These are phyloP conservation scores for Opisthograptis luteolata DNA, from an alignment of 2,888 invertebrate species.

Conservation along the genomic window DNA sequence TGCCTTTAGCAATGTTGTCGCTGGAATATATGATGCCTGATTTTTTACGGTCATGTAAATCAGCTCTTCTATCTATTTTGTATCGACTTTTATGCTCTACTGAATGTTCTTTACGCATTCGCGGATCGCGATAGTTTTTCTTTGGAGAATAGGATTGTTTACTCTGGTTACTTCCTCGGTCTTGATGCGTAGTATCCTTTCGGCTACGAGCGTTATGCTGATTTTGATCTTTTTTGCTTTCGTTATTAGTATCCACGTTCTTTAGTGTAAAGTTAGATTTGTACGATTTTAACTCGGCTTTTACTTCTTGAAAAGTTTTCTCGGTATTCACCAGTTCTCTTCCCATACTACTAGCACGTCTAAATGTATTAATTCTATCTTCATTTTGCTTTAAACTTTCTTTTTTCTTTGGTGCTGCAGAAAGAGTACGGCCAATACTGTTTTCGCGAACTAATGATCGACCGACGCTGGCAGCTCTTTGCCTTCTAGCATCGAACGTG, in stretches of 20 bases:
- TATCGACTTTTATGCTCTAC: conserved; percentile 42
- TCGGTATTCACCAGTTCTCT: conserved; percentile 45
- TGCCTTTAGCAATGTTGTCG: conserved; percentile 72
- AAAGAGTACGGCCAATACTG: conserved; percentile 34
- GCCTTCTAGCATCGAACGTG: conserved; percentile 57
- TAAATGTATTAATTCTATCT: conserved; percentile 45
- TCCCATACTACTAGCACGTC: conserved; percentile 70
- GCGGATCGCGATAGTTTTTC: conserved; percentile 66
- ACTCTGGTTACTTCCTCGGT: conserved; percentile 21
- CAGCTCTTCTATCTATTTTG: conserved; percentile 37
- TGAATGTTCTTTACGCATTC: conserved; percentile 52
- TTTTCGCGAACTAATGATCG: conserved; percentile 49
- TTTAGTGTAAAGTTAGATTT: conserved; percentile 34
- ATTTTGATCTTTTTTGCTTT: conserved; percentile 21
- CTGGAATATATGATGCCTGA: conserved; percentile 72
- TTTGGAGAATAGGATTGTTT: conserved; percentile 52
- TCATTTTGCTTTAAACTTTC: conserved; percentile 21
- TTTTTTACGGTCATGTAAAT: conserved; percentile 31
- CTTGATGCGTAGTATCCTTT: conserved; percentile 40
- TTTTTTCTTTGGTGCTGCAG: conserved; percentile 6
- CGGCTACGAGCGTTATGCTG: conserved; percentile 32
- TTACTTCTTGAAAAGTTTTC: conserved; percentile 64
- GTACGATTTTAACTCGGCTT: conserved; percentile 66
- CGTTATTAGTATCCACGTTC: conserved; percentile 17
- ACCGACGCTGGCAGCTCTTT: conserved; percentile 72